phyloP scores from a whole-genome alignment of 2,113 vertebrate species.

The Cheirogaleus medius region DNA sequence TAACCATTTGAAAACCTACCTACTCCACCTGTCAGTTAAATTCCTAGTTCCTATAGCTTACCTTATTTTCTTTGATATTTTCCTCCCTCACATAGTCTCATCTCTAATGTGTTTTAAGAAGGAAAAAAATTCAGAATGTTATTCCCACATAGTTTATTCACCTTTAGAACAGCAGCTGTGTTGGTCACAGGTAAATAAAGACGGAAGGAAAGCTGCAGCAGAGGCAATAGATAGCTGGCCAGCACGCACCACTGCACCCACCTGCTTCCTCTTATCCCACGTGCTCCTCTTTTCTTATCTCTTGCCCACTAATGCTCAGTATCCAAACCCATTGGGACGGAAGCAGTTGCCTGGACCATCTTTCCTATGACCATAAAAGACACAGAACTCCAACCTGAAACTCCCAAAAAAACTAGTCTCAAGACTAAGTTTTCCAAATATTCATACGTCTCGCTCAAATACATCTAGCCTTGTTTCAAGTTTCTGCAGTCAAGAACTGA shows the following conservation, averaged over 20 bases:
- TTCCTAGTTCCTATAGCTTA: not conserved
- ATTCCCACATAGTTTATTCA: not conserved
- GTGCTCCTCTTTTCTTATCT: not conserved
- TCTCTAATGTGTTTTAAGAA: not conserved
- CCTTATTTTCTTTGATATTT: not conserved
- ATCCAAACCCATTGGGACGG: not conserved
- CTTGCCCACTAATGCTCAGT: not conserved
- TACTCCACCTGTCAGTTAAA: not conserved
- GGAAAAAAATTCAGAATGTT: not conserved
- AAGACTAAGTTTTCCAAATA: not conserved
- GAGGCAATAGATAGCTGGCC: not conserved
- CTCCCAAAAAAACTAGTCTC: not conserved
- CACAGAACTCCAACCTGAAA: not conserved
- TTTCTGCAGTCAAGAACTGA: not conserved
- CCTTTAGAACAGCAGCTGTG: not conserved
- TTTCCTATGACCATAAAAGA: not conserved
- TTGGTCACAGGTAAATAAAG: not conserved
- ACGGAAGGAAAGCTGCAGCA: not conserved
- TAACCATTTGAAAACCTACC: not conserved
- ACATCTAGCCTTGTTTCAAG: not conserved
- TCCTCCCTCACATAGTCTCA: not conserved
- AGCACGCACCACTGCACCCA: fast-evolving
- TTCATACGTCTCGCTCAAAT: not conserved
- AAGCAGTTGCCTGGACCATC: not conserved
- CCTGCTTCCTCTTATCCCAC: fast-evolving